Evolutionary conservation across 1,140 invertebrate species (phyloP).

Genomic region (Zaprionus africanus): DNA sequence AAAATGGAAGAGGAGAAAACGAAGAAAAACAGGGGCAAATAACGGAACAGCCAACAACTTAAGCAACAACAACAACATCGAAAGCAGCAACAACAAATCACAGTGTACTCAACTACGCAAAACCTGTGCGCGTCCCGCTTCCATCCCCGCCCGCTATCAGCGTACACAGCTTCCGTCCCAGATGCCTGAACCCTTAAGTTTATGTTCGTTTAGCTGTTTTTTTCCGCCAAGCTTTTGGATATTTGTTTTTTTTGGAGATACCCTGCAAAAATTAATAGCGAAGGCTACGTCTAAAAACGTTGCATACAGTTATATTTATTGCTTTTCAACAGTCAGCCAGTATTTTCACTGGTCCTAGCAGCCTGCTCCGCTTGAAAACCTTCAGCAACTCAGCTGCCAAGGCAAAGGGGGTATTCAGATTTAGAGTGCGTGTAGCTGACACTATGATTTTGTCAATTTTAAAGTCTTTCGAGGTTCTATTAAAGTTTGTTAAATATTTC

Average conservation of each 20-base stretch:
- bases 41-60: constrained; percentile 24
- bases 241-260: constrained; percentile 33
- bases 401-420: neutral
- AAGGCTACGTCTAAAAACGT: neutral
- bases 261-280: constrained; percentile 11
- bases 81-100: constrained; percentile 56
- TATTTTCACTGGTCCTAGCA: too few species aligned
- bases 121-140: constrained; percentile 30
- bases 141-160: constrained; percentile 27
- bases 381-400: neutral
- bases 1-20: neutral
- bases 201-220: constrained; percentile 64
- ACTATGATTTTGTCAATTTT: neutral
- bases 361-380: neutral
- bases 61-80: constrained; percentile 7
- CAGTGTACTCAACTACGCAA: constrained; percentile 50
- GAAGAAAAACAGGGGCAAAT: constrained; percentile 12
- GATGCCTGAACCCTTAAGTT: constrained; percentile 48
- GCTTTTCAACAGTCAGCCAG: neutral
- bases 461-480: neutral
- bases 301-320: neutral
- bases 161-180: neutral
- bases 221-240: constrained; percentile 28
- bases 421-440: neutral
- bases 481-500: neutral